phyloP scores from a whole-genome alignment of 2,888 invertebrate genomes.

The Aphodius granarius region DNA sequence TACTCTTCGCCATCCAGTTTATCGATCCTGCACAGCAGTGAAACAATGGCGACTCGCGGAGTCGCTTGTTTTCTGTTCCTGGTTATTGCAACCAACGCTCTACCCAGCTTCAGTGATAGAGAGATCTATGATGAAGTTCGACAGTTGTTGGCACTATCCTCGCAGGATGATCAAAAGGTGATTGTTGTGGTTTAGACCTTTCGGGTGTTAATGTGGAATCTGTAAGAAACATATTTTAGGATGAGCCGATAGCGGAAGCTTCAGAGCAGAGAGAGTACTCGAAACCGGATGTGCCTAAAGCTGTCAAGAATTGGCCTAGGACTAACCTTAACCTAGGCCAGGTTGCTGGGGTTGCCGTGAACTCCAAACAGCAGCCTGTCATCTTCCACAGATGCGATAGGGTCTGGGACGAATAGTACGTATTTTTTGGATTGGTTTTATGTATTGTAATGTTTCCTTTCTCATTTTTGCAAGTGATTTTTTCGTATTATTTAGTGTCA shows the following conservation, averaged over 20 bases:
- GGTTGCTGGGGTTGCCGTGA: slow-evolving; percentile 83
- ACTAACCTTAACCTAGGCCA: slow-evolving; percentile 73
- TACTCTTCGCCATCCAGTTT: slow-evolving; percentile 14
- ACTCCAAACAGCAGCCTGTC: slow-evolving; percentile 75
- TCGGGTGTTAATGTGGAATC: not conserved
- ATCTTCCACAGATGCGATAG: slow-evolving; percentile 83
- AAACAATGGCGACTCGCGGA: slow-evolving; percentile 45
- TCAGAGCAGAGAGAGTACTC: slow-evolving; percentile 45
- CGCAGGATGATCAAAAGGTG: slow-evolving; percentile 45
- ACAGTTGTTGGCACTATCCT: slow-evolving; percentile 52
- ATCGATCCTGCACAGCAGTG: slow-evolving; percentile 35
- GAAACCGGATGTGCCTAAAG: slow-evolving; percentile 67
- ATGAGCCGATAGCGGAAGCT: not conserved
- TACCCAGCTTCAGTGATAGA: slow-evolving; percentile 28
- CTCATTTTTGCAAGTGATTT: too few species aligned
- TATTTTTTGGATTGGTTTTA: too few species aligned
- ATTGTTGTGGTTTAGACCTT: not conserved
- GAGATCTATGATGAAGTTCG: slow-evolving; percentile 59
- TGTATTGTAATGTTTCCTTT: too few species aligned
- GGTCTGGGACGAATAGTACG: slow-evolving; percentile 76
- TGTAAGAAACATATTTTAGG: slow-evolving; percentile 2
- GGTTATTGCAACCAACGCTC: slow-evolving; percentile 30
- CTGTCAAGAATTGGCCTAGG: slow-evolving; percentile 63
- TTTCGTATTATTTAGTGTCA: too few species aligned
- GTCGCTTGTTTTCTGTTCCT: slow-evolving; percentile 42